phyloP scores from a whole-genome alignment of 2,113 vertebrate genomes.

The Archocentrus centrarchus region DNA sequence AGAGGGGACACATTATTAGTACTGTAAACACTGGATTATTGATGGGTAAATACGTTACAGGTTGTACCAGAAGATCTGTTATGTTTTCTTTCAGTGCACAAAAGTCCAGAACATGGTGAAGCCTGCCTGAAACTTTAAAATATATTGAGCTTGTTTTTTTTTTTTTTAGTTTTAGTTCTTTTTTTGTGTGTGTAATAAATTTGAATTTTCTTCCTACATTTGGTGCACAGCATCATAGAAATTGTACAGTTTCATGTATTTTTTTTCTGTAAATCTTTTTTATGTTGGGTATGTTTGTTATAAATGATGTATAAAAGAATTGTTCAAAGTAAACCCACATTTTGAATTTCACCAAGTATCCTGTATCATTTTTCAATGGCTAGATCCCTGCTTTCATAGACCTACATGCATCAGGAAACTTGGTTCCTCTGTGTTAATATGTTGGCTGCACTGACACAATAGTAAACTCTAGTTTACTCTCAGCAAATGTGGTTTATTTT shows the following conservation, averaged over 20 bases:
- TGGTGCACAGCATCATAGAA: fast-evolving
- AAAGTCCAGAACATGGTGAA: neutral
- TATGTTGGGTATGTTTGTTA: neutral
- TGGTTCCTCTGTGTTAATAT: neutral
- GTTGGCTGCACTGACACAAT: neutral
- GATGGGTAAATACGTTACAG: neutral
- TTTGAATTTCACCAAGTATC: neutral
- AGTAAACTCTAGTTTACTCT: neutral
- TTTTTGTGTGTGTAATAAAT: neutral
- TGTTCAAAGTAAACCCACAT: fast-evolving
- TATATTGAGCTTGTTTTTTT: too few relatives aligned
- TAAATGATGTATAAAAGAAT: neutral
- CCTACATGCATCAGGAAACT: neutral
- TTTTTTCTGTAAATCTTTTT: neutral
- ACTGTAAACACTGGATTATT: neutral
- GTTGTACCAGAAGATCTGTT: neutral
- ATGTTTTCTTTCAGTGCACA: neutral
- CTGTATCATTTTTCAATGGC: neutral
- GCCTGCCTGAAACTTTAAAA: neutral
- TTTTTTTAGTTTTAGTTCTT: too few relatives aligned
- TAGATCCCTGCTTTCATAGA: neutral
- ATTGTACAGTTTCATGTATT: neutral
- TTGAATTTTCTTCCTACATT: neutral
- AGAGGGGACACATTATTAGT: neutral
- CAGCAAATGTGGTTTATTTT: neutral